phyloP scores from a whole-genome alignment of 2,797 vertebrate genomes.

The Natrix natrix region DNA sequence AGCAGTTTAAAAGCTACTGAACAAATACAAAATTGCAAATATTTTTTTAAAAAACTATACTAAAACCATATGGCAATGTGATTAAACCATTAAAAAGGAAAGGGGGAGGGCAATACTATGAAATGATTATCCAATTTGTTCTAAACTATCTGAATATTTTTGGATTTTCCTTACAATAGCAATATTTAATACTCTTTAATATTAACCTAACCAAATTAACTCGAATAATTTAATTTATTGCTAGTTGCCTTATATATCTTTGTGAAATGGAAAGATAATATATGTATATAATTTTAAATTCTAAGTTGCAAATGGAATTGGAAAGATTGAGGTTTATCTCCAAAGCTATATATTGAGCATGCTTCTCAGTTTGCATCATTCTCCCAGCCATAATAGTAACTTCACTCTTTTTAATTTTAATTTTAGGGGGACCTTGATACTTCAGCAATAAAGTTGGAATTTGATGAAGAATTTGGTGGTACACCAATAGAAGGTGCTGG shows the following conservation, averaged over 20 bases:
- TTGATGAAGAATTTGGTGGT: constrained; percentile 86
- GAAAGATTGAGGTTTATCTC: background rate
- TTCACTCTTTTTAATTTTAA: constrained; percentile 35
- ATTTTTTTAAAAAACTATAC: background rate
- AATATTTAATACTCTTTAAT: background rate
- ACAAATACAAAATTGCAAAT: background rate
- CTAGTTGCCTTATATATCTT: background rate
- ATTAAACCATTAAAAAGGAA: background rate
- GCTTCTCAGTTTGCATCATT: background rate
- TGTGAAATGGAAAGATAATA: background rate
- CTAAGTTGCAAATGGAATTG: background rate
- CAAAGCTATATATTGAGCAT: background rate
- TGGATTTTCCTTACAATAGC: background rate
- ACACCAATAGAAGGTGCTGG: constrained; percentile 75
- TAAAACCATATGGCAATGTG: background rate
- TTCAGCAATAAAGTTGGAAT: constrained; percentile 82
- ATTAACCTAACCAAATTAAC: background rate
- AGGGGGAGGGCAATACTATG: background rate
- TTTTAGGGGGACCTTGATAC: constrained; percentile 84
- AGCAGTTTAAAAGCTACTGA: background rate
- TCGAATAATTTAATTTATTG: background rate
- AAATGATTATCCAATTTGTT: background rate
- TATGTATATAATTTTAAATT: background rate
- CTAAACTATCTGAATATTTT: background rate
- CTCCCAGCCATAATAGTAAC: background rate